phyloP scores from a whole-genome alignment of 2,113 vertebrate species.

The Artemisiospiza belli region DNA sequence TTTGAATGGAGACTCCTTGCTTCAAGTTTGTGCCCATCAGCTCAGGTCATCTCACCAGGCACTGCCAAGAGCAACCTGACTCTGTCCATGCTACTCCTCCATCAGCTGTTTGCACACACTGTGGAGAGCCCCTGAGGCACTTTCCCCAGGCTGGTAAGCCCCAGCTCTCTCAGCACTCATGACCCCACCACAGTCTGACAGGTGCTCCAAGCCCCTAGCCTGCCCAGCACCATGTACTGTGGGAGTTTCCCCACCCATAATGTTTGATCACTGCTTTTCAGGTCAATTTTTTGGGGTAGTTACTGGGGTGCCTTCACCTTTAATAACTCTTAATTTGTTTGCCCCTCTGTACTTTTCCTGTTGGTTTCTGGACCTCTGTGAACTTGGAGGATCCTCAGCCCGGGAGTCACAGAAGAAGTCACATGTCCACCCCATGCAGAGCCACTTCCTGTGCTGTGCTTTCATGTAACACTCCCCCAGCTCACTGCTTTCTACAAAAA shows the following conservation, averaged over 20 bases:
- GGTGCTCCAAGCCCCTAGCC: background rate
- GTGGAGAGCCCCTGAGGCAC: background rate
- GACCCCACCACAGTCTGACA: no score
- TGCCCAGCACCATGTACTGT: background rate
- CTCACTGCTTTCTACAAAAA: background rate
- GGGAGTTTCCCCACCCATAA: background rate
- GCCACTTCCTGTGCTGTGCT: background rate
- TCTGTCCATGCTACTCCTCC: fast-evolving
- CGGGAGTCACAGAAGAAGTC: background rate
- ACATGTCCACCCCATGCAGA: fast-evolving
- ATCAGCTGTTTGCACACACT: no score
- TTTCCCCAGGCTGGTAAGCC: background rate
- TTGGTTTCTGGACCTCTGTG: background rate
- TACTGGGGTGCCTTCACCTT: background rate
- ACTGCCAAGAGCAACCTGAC: background rate
- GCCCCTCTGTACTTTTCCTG: background rate
- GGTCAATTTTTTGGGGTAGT: background rate
- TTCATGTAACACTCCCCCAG: fast-evolving
- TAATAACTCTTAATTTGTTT: background rate
- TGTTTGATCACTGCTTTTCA: background rate
- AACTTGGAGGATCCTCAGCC: background rate
- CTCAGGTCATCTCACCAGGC: fast-evolving
- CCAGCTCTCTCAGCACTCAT: background rate
- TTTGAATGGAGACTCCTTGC: background rate
- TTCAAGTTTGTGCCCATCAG: background rate